A percentile compares a stretch with the other conserved stretches of the same genome.
These are phyloP conservation scores for Drosophila testacea DNA, from an alignment of 2,888 invertebrate genomes.

Conservation along the genomic window DNA sequence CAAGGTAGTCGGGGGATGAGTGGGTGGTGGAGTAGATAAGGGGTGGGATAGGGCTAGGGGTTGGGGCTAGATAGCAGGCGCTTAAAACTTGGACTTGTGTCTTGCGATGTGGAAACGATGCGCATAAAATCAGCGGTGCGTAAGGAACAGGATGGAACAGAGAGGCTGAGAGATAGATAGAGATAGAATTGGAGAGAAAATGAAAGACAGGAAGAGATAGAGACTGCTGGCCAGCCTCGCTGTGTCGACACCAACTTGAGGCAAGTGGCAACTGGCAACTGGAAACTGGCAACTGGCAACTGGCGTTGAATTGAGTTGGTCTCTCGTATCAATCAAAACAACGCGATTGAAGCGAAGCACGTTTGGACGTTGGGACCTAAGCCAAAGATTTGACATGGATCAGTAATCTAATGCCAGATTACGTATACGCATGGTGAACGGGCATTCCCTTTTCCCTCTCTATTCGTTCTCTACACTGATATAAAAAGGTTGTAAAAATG, in stretches of 20 bases:
- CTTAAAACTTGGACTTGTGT: constrained; percentile 55
- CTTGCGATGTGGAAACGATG: constrained; percentile 72
- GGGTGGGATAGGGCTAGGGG: neutral
- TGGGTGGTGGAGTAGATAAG: neutral
- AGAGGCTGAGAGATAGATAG: constrained; percentile 7
- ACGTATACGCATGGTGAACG: constrained; percentile 83
- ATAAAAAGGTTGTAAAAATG: too few relatives aligned
- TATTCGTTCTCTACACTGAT: too few relatives aligned
- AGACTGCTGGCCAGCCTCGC: constrained; percentile 11
- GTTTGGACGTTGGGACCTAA: constrained; percentile 65
- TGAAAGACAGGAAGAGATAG: neutral
- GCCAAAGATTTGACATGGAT: constrained; percentile 85
- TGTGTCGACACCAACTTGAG: constrained; percentile 39
- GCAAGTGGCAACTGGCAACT: constrained; percentile 7
- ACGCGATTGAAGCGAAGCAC: constrained; percentile 53
- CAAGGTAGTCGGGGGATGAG: neutral
- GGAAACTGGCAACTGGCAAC: constrained; percentile 24
- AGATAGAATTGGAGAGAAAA: neutral
- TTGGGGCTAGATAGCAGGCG: neutral
- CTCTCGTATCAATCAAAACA: constrained; percentile 80
- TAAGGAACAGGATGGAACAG: constrained; percentile 52
- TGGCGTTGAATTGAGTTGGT: constrained; percentile 7
- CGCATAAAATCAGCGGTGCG: constrained; percentile 74
- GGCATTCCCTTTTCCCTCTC: constrained; percentile 14
- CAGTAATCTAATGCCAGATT: constrained; percentile 85